phyloP scores from a whole-genome alignment of 2,888 invertebrate genomes.

The Drosophila infuscata region DNA sequence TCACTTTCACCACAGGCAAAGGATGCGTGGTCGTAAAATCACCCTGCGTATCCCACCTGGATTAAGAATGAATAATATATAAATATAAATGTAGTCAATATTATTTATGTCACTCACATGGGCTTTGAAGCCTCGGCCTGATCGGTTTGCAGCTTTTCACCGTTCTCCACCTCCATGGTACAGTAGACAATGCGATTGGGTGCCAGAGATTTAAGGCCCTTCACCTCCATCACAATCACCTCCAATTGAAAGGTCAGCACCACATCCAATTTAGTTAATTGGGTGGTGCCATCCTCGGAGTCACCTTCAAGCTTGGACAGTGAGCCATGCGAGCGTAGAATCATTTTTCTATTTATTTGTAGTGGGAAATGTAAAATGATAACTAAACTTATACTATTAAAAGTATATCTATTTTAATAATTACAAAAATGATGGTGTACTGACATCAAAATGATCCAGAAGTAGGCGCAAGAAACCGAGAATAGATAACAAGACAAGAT shows the following conservation, averaged over 20 bases:
- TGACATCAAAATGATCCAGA: conserved; percentile 32
- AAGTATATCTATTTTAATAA: conserved; percentile 46
- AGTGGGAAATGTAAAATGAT: not conserved
- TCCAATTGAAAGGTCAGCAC: conserved; percentile 98
- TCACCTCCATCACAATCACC: conserved; percentile 99
- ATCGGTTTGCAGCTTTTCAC: conserved; percentile 99
- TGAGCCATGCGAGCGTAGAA: conserved; percentile 94
- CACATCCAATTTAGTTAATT: conserved; percentile 98
- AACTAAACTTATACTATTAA: not conserved
- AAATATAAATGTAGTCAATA: not conserved
- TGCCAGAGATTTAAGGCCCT: conserved; percentile 97
- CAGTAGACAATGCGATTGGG: conserved; percentile 99
- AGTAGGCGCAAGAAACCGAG: not conserved
- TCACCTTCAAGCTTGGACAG: conserved; percentile 97
- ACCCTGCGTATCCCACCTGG: conserved; percentile 99
- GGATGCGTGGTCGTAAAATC: conserved; percentile 99
- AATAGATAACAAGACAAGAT: not conserved
- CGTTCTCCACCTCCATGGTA: conserved; percentile 99
- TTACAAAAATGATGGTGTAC: conserved; percentile 84
- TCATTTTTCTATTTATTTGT: conserved; percentile 81
- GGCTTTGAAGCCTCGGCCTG: conserved; percentile 99
- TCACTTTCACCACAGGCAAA: conserved; percentile 98
- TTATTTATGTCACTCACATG: conserved; percentile 87
- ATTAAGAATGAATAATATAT: not conserved
- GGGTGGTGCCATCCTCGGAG: conserved; percentile 97